A percentile compares a stretch with the other conserved stretches of the same genome.
Conservation (phyloP, 2,797 vertebrate genomes). For the Phrynocephalus guinanensis region DNA sequence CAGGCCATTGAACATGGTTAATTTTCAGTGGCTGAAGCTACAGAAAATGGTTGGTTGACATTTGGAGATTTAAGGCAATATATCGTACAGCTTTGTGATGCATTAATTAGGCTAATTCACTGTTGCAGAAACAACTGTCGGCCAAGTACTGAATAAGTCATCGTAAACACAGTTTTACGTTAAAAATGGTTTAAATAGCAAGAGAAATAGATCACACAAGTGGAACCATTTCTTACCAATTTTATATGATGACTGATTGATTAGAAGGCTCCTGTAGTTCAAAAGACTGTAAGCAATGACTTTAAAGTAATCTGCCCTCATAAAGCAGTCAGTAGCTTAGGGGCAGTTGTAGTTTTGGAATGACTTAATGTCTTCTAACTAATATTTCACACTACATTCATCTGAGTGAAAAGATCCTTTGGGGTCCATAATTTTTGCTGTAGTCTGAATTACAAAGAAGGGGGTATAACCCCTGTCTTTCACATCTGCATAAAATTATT, state of each 20-base stretch:
- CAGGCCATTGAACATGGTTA: neutral
- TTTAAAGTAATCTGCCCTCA: neutral
- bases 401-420: constrained; percentile 56
- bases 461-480: constrained; percentile 51
- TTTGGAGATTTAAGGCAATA: neutral
- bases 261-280: constrained; percentile 24
- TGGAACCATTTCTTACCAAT: constrained; percentile 11
- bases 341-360: constrained; percentile 38
- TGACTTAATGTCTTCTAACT: constrained; percentile 46
- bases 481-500: constrained; percentile 44
- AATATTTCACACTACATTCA: constrained; percentile 16
- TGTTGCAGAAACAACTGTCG: neutral
- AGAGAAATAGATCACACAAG: neutral
- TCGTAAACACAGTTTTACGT: constrained; percentile 1
- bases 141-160: neutral
- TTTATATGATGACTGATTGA: constrained; percentile 25
- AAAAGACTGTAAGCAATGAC: constrained; percentile 32
- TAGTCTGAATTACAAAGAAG: constrained; percentile 53
- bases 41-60: neutral
- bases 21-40: neutral
- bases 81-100: neutral
- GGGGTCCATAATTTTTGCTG: constrained; percentile 54
- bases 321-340: constrained; percentile 33
- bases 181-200: constrained; percentile 30
- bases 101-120: constrained; percentile 3